Evolutionary conservation across 92 coral and sea anemone species (phyloP).

Genomic region (Palythoa heliodiscus): DNA sequence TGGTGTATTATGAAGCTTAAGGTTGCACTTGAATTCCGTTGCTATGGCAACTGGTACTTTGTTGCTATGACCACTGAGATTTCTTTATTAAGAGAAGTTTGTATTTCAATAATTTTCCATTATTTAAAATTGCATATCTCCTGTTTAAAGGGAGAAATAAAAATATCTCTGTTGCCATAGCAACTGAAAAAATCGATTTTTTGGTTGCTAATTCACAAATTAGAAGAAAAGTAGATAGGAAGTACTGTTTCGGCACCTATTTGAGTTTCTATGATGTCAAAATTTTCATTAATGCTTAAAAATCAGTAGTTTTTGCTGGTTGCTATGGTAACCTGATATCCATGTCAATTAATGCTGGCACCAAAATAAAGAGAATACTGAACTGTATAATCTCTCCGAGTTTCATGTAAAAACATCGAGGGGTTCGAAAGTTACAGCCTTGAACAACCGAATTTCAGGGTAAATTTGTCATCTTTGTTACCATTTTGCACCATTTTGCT

Average conservation of each 20-base stretch:
- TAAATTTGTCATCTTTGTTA: not conserved
- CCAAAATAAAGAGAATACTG: not conserved
- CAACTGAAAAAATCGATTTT: slow-evolving; percentile 1
- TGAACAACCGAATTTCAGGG: not conserved
- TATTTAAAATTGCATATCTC: not conserved
- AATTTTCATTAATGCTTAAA: not conserved
- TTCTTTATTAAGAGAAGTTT: slow-evolving; percentile 6
- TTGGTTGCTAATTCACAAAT: slow-evolving; percentile 4
- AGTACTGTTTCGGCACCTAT: slow-evolving; percentile 4
- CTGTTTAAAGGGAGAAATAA: not conserved
- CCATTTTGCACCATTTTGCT: slow-evolving; percentile 1
- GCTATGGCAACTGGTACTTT: slow-evolving; percentile 4
- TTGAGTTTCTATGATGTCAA: slow-evolving; percentile 15
- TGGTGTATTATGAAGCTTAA: slow-evolving; percentile 8
- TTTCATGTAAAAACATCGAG: slow-evolving; percentile 8
- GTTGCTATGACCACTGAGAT: slow-evolving; percentile 1
- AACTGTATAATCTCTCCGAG: slow-evolving; percentile 1
- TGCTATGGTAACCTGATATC: not conserved
- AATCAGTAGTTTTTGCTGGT: slow-evolving; percentile 10
- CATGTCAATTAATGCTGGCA: not conserved
- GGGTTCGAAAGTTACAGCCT: slow-evolving; percentile 14
- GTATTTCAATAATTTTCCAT: not conserved
- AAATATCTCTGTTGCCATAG: not conserved
- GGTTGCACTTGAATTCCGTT: slow-evolving; percentile 2
- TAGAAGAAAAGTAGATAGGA: not conserved